Evolutionary conservation across 2,888 invertebrate species (phyloP).

Genomic region (Elysia crispata): DNA sequence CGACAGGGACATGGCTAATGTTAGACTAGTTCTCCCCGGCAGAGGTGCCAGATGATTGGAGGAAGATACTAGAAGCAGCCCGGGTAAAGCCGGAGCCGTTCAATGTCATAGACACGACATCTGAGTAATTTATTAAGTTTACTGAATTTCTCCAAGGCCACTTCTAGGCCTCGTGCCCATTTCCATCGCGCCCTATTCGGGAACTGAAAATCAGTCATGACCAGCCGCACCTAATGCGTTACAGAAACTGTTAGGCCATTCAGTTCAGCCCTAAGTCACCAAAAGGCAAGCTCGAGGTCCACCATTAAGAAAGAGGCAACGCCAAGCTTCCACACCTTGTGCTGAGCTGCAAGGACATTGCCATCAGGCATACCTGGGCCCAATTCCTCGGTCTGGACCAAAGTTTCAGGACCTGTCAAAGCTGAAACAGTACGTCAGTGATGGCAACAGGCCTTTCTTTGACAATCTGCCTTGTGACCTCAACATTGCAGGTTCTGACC

Average conservation of each 20-base stretch:
- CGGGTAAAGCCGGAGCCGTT: background rate
- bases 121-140: background rate
- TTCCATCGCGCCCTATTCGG: slow-evolving; percentile 5
- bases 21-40: background rate
- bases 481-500: background rate
- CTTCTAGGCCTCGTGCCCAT: background rate
- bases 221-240: background rate
- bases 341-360: background rate
- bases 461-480: slow-evolving; percentile 12
- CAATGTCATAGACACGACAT: background rate
- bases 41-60: slow-evolving; percentile 10
- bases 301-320: background rate
- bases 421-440: slow-evolving; percentile 1
- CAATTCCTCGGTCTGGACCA: background rate
- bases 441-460: slow-evolving; percentile 1
- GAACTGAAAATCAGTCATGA: background rate
- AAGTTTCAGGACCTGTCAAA: background rate
- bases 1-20: background rate
- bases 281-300: slow-evolving; percentile 1
- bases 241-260: slow-evolving; percentile 1
- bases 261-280: background rate
- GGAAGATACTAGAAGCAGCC: background rate
- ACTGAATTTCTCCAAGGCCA: slow-evolving; percentile 1
- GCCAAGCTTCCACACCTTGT: background rate
- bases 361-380: background rate